Evolutionary conservation across 2,113 vertebrate genomes (phyloP).

Genomic region (Aplodontia rufa): DNA sequence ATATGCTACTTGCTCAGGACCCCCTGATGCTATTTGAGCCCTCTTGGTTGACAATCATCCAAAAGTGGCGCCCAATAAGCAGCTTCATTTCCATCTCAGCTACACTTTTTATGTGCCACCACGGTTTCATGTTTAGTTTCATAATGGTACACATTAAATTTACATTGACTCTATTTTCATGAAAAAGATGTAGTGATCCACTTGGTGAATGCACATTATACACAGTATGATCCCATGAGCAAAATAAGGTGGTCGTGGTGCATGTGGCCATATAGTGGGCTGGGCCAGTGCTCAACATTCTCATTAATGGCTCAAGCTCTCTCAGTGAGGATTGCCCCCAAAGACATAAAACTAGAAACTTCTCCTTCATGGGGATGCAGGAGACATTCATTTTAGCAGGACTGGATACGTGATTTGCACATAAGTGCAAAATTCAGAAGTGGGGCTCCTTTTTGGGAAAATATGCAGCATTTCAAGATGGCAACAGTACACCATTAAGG

Average conservation of each 20-base stretch:
- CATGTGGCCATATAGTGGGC: accelerated
- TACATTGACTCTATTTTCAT: background rate
- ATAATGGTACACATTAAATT: background rate
- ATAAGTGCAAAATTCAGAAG: background rate
- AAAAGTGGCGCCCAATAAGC: background rate
- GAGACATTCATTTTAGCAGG: background rate
- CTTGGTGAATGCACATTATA: background rate
- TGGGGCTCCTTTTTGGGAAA: background rate
- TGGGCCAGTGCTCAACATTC: accelerated
- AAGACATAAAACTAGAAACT: background rate
- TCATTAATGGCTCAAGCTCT: background rate
- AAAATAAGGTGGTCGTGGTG: accelerated
- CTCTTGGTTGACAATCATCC: background rate
- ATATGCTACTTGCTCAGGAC: background rate
- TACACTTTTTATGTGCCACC: background rate
- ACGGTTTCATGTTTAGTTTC: background rate
- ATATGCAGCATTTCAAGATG: background rate
- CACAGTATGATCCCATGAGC: background rate
- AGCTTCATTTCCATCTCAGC: background rate
- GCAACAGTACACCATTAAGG: accelerated
- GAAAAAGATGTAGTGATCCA: background rate
- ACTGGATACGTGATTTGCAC: background rate
- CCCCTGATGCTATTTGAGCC: background rate
- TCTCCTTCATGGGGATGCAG: background rate
- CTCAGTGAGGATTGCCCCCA: background rate